Evolutionary conservation across 2,113 vertebrate species (phyloP), one percentile per base, ranked within the genome.

Genomic region (Nycticorax nycticorax): DNA sequence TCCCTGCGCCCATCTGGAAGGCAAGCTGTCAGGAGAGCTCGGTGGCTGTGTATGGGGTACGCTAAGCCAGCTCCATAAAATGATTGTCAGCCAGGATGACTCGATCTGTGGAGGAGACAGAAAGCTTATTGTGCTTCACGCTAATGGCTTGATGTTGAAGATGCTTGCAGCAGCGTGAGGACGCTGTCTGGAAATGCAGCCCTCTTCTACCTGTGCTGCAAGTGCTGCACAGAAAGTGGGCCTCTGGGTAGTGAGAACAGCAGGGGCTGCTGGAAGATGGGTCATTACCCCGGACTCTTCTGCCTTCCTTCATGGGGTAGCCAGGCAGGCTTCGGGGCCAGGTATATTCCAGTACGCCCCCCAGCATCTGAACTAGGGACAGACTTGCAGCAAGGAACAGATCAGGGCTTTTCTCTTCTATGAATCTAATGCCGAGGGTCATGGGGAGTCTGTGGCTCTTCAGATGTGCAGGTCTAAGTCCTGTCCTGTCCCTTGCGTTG

Each of bases 351-450:
- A 27, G 50, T 15, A 41, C 7, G 35, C 3, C 12, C 28, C n/a
- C n/a, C 26, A 24, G n/a, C 18, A 3, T 50, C 55, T n/a, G 62
- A 82, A 62, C 52, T 66, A 2, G 33, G n/a, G 27, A 35, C 14
- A 82, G 74, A 47, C 39, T 19, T 20, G 17, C 5, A 5, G 32
- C 62, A 43, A 45, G 35, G 19, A 86, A 48, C 45, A 60, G 10
- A 50, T 71, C 26, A n/a, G 30, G 56, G 10, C 35, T 89, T 80
- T 88, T 41, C 16, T 57, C 26, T 55, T 66, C 43, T 73, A 28
- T 72, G 19, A 24, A 18, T 76, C 26, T 45, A 26, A 2, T 37
- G 12, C 14, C 0, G 0, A 22, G 39, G 15, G 7, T 57, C 3
- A 0, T 2, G 16, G 17, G 41, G 30, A 88, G 53, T 53, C 16